Percentiles rank a stretch among this genome's conserved stretches.
Conservation (phyloP, 2,888 invertebrate species). For the Sturmia bella region DNA sequence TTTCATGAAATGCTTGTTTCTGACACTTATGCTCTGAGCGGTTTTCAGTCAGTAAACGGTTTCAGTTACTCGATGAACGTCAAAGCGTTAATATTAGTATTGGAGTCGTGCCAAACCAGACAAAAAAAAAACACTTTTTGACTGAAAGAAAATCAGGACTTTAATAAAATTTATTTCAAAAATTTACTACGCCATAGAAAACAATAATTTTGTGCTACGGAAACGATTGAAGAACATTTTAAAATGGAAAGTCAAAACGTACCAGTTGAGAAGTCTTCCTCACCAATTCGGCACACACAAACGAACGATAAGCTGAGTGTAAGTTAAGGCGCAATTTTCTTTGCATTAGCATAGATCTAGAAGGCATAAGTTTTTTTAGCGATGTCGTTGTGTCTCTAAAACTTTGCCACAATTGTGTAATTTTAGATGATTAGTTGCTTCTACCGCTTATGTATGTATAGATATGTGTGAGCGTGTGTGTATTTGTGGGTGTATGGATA, state of each 20-base stretch:
- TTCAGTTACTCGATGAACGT: conserved; percentile 64
- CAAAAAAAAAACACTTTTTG: neutral
- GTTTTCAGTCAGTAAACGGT: conserved; percentile 58
- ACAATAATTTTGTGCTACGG: neutral
- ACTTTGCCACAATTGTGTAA: too few species aligned
- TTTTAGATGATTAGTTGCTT: too few species aligned
- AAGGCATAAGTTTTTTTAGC: too few species aligned
- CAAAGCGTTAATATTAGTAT: conserved; percentile 50
- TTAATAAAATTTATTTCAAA: conserved; percentile 7
- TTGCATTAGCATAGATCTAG: conserved; percentile 3
- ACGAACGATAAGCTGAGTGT: conserved; percentile 70
- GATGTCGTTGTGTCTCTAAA: too few species aligned
- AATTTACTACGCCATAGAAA: neutral
- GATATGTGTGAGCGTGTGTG: too few species aligned
- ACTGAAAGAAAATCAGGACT: conserved; percentile 28
- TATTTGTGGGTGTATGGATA: too few species aligned
- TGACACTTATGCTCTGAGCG: conserved; percentile 51
- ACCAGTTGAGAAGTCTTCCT: conserved; percentile 43
- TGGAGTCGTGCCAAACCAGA: neutral
- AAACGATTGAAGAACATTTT: neutral
- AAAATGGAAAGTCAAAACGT: conserved; percentile 61
- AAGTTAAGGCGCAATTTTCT: conserved; percentile 71
- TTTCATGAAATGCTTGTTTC: conserved; percentile 21
- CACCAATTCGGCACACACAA: conserved; percentile 31
- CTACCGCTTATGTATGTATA: too few species aligned